These are phyloP conservation scores for Aricia artaxerxes DNA, from an alignment of 2,888 invertebrate species.

Conservation along the genomic window DNA sequence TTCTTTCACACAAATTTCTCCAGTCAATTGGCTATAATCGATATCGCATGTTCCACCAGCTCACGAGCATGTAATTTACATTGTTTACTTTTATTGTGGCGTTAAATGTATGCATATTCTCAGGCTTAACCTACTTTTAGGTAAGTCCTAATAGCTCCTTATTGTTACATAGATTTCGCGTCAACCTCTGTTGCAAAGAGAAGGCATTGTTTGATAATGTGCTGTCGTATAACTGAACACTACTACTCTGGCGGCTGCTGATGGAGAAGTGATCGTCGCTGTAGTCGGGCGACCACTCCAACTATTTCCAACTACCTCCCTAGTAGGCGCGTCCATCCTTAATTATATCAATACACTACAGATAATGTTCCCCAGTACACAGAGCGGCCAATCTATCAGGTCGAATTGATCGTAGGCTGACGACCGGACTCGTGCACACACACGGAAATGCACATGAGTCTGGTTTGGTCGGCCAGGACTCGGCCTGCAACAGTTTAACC, in stretches of 20 bases:
- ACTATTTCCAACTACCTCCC: too few species aligned
- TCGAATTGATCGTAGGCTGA: neutral
- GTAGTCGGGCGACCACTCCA: too few species aligned
- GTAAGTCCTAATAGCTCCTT: neutral
- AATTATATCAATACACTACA: too few species aligned
- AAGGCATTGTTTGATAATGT: neutral
- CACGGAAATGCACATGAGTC: too few species aligned
- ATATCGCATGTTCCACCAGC: slow-evolving; percentile 4
- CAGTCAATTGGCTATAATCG: slow-evolving; percentile 4
- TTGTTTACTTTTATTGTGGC: slow-evolving; percentile 19
- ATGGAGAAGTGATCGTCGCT: too few species aligned
- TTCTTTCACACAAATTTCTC: slow-evolving; percentile 19
- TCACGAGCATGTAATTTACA: slow-evolving; percentile 16
- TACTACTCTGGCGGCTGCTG: too few species aligned
- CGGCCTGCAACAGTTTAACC: too few species aligned
- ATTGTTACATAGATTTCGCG: neutral
- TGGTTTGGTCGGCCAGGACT: too few species aligned
- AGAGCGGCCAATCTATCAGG: too few species aligned
- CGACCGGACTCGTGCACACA: too few species aligned
- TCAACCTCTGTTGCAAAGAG: neutral
- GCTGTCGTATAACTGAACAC: too few species aligned
- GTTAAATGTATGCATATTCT: slow-evolving; percentile 18
- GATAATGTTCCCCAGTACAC: neutral
- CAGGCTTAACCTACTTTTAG: neutral
- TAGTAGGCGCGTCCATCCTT: too few species aligned